Percentiles rank a stretch among this genome's conserved stretches.
These are phyloP conservation scores for Acanthisitta chloris DNA, from an alignment of 2,113 vertebrate genomes.

Conservation along the genomic window DNA sequence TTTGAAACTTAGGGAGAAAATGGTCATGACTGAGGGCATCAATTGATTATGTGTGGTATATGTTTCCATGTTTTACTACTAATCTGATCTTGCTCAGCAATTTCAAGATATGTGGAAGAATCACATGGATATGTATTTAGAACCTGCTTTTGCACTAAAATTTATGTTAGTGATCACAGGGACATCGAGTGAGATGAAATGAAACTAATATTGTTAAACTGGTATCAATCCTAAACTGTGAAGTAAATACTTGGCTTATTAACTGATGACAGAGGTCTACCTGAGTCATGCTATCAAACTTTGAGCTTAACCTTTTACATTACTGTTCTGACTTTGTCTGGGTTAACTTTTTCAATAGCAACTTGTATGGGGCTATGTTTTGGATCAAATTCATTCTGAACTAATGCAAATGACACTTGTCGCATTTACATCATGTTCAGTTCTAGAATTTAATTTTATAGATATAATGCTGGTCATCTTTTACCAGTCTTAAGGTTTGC, in stretches of 20 bases:
- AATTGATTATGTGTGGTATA: not conserved
- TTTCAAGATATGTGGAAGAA: not conserved
- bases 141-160: not conserved
- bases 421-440: not conserved
- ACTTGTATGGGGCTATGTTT: not conserved
- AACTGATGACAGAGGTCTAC: not conserved
- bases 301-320: not conserved
- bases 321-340: not conserved
- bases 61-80: not conserved
- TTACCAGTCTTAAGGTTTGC: not conserved
- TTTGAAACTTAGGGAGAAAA: not conserved
- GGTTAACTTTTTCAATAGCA: not conserved
- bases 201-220: not conserved
- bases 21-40: not conserved
- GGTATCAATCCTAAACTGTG: not conserved
- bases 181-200: not conserved
- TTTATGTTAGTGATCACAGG: not conserved
- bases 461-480: not conserved
- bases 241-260: not conserved
- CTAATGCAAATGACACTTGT: not conserved
- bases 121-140: not conserved
- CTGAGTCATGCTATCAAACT: not conserved
- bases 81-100: not conserved
- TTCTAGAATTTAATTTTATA: not conserved
- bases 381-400: not conserved